These are phyloP conservation scores for Amblyopsis hoosieri DNA, from an alignment of 2,797 vertebrate species.

Conservation along the genomic window DNA sequence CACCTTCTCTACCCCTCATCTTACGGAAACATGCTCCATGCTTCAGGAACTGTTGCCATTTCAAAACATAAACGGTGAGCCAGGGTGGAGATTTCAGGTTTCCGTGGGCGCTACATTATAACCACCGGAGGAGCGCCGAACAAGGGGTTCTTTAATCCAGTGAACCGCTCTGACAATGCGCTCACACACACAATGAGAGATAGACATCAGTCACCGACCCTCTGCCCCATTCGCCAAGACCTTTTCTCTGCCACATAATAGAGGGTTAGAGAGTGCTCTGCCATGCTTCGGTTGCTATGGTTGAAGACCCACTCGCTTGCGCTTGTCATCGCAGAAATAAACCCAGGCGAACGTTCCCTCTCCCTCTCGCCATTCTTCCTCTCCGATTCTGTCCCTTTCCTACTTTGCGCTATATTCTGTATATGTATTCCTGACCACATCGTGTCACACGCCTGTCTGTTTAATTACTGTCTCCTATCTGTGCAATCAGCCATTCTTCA, in stretches of 20 bases:
- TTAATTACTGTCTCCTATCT: slow-evolving; percentile 9
- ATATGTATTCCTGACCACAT: not conserved
- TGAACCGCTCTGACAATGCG: not conserved
- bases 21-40: no score
- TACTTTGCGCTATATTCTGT: not conserved
- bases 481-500: slow-evolving; percentile 9
- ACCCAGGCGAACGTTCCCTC: slow-evolving; percentile 46
- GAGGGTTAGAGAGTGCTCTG: slow-evolving; percentile 37
- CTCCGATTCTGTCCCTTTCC: not conserved
- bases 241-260: slow-evolving; percentile 41
- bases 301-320: slow-evolving; percentile 33
- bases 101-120: no score
- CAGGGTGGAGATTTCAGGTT: no score
- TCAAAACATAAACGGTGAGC: no score
- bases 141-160: slow-evolving; percentile 3
- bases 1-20: no score
- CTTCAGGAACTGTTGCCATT: no score
- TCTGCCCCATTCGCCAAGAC: slow-evolving; percentile 14
- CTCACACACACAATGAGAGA: not conserved
- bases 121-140: not conserved
- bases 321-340: slow-evolving; percentile 54
- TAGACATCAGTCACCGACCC: slow-evolving; percentile 2
- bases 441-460: slow-evolving; percentile 11
- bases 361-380: slow-evolving; percentile 18
- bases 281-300: slow-evolving; percentile 42